phyloP scores from a whole-genome alignment of 2,113 vertebrate genomes.

The Collichthys lucidus region DNA sequence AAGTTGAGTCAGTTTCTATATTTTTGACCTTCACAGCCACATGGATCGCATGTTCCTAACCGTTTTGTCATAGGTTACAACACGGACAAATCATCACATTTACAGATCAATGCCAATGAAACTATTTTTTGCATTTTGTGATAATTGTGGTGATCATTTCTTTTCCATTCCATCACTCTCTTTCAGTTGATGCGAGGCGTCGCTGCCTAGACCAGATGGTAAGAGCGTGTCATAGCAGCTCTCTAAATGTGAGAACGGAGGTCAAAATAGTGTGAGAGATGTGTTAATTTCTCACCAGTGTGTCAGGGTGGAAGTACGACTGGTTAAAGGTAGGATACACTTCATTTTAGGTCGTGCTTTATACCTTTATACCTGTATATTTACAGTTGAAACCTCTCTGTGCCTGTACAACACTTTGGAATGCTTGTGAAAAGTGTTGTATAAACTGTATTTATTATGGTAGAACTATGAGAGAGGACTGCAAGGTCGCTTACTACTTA shows the following conservation, averaged over 20 bases:
- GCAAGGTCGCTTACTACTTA: not conserved
- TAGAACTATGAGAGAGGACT: too few relatives aligned
- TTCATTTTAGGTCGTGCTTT: constrained; percentile 6
- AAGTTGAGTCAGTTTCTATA: too few relatives aligned
- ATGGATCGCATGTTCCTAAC: not conserved
- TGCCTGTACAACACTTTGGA: not conserved
- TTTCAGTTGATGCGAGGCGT: not conserved
- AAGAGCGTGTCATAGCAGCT: not conserved
- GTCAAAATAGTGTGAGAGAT: constrained; percentile 8
- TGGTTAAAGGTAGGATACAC: not conserved
- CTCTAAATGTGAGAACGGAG: constrained; percentile 27
- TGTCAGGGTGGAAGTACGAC: not conserved
- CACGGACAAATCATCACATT: not conserved
- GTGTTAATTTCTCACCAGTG: not conserved
- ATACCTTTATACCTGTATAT: not conserved
- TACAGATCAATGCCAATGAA: constrained; percentile 6
- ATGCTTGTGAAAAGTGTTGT: not conserved
- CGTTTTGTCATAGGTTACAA: not conserved
- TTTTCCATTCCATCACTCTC: not conserved
- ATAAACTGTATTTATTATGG: not conserved
- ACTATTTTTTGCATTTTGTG: not conserved
- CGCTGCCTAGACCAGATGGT: constrained; percentile 37
- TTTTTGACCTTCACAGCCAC: not conserved
- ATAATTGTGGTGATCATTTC: not conserved
- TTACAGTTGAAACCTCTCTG: not conserved